These are phyloP conservation scores for Silurus asotus DNA, from an alignment of 2,113 vertebrate species.

Conservation along the genomic window DNA sequence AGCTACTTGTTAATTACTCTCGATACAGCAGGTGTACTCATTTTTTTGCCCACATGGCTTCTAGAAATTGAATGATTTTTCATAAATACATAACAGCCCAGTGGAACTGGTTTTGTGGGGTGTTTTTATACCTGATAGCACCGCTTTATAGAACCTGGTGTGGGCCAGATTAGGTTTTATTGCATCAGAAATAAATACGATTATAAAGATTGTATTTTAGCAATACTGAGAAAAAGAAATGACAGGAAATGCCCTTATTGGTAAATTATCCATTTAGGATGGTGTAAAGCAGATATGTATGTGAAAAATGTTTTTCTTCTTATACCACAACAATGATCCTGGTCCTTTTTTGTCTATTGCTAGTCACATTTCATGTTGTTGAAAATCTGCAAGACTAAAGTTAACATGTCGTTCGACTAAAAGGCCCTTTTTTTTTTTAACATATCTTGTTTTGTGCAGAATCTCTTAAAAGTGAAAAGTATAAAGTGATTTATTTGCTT, in stretches of 20 bases:
- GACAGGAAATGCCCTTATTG: not conserved
- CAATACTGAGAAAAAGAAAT: not conserved
- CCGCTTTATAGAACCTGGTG: not conserved
- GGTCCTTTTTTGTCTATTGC: not conserved
- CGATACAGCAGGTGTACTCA: not conserved
- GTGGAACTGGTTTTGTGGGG: not conserved
- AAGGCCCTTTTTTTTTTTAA: not conserved
- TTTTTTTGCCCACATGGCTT: not conserved
- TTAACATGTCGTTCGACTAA: not conserved
- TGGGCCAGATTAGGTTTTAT: not conserved
- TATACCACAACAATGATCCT: not conserved
- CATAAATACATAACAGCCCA: not conserved
- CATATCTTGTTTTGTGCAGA: not conserved
- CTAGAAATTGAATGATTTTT: not conserved
- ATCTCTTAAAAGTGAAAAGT: not conserved
- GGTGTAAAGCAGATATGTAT: not conserved
- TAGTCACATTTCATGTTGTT: not conserved
- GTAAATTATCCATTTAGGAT: not conserved
- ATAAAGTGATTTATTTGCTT: not conserved
- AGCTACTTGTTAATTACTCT: conserved; percentile 17
- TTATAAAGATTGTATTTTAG: not conserved
- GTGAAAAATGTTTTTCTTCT: not conserved
- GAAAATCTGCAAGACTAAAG: conserved; percentile 1
- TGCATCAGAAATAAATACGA: not conserved
- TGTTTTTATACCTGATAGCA: not conserved